Evolutionary conservation across 2,888 invertebrate genomes (phyloP).

Genomic region (Dorcus hopei): DNA sequence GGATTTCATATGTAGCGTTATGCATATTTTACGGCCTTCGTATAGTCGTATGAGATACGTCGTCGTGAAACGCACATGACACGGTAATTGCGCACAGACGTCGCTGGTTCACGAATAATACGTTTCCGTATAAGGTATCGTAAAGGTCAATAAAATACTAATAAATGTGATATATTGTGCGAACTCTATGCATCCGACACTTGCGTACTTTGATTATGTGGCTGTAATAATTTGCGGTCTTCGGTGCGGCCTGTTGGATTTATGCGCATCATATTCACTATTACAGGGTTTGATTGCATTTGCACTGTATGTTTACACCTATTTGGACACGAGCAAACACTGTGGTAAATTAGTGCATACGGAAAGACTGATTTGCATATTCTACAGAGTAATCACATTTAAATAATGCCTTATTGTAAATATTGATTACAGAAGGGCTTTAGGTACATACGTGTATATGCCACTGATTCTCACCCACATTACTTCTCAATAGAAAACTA

Average conservation of each 20-base stretch:
- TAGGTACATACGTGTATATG: too few species aligned
- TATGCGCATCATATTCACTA: slow-evolving; percentile 16
- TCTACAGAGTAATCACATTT: not conserved
- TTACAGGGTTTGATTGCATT: slow-evolving; percentile 14
- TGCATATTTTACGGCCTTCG: slow-evolving; percentile 13
- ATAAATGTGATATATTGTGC: slow-evolving; percentile 22
- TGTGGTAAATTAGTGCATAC: slow-evolving; percentile 9
- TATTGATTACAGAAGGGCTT: too few species aligned
- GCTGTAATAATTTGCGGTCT: slow-evolving; percentile 17
- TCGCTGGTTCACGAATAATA: slow-evolving; percentile 13
- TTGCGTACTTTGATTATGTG: slow-evolving; percentile 20
- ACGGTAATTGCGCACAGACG: slow-evolving; percentile 19
- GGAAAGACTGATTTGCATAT: slow-evolving; percentile 10
- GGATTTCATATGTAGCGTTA: not conserved
- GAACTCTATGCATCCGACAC: slow-evolving; percentile 11
- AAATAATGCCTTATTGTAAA: not conserved
- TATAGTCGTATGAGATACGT: slow-evolving; percentile 9
- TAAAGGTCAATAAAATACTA: slow-evolving; percentile 21
- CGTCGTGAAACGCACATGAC: slow-evolving; percentile 16
- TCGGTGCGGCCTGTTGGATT: slow-evolving; percentile 16
- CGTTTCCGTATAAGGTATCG: slow-evolving; percentile 11
- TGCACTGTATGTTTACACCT: slow-evolving; percentile 19
- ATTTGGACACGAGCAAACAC: slow-evolving; percentile 11
- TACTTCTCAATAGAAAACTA: too few species aligned
- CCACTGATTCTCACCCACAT: too few species aligned